phyloP scores from a whole-genome alignment of 2,113 vertebrate species.

The Callopanchax toddi region DNA sequence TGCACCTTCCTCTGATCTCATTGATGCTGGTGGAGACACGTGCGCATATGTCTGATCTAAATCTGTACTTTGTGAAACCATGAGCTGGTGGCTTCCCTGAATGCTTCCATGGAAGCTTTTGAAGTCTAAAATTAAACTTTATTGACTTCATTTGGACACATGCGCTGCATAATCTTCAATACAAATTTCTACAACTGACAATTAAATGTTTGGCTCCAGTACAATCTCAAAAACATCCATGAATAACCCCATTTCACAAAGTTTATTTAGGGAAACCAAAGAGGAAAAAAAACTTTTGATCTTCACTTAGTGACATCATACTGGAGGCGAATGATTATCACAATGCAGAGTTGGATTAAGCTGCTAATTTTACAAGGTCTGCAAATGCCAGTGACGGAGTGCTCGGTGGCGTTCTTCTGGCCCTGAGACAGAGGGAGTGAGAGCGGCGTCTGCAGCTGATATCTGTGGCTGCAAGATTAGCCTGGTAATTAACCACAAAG shows the following conservation, averaged over 20 bases:
- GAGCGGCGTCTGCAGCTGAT: slow-evolving; percentile 64
- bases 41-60: slow-evolving; percentile 38
- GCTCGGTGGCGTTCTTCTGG: slow-evolving; percentile 47
- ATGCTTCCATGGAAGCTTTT: slow-evolving; percentile 32
- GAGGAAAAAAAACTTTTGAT: slow-evolving; percentile 47
- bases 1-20: slow-evolving; percentile 58
- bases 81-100: slow-evolving; percentile 33
- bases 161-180: slow-evolving; percentile 22
- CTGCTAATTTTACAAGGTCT: slow-evolving; percentile 68
- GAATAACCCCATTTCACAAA: slow-evolving; percentile 20
- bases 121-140: slow-evolving; percentile 32
- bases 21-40: slow-evolving; percentile 41
- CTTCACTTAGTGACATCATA: slow-evolving; percentile 55
- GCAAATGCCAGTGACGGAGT: slow-evolving; percentile 46
- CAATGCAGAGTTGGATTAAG: slow-evolving; percentile 67
- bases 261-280: slow-evolving; percentile 28
- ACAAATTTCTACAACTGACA: slow-evolving; percentile 4
- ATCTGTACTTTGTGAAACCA: slow-evolving; percentile 58
- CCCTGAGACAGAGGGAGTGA: slow-evolving; percentile 55
- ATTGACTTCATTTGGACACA: slow-evolving; percentile 47
- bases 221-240: slow-evolving; percentile 15
- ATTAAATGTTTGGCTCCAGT: slow-evolving; percentile 1
- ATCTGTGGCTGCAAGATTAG: slow-evolving; percentile 77
- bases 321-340: slow-evolving; percentile 58
- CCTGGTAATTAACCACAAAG: slow-evolving; percentile 82